Base-by-base conservation (phyloP, 1,140 invertebrate genomes). In the Papilio glaucus region DNA sequence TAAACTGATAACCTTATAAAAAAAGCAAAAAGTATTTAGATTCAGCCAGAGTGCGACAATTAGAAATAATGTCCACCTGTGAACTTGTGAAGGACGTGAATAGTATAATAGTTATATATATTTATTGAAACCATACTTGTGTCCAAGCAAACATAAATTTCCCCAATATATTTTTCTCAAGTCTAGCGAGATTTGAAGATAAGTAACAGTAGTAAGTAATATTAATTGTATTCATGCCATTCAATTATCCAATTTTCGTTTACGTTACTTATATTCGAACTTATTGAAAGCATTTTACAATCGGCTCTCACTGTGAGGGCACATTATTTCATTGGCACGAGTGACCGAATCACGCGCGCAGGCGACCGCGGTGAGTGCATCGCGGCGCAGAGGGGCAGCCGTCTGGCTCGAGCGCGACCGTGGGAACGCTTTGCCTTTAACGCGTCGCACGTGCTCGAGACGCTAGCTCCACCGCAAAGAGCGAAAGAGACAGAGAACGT, bases 401-500 rank as follows among this genome's bases (percentile, higher is more conserved):
- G 81, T 80, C 80, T 84, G 81, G 80, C 82, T 82, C 84, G 84
- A 86, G 87, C 84, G 71, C 76, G 85, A 92, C 89, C 90, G 89
- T 92, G 90, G 90, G 89, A 92, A 92, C 87, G 88, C 78, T 88
- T 85, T 90, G 90, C 88, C 90, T 91, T 92, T 92, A 92, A 91
- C 90, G 85, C 83, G 84, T 86, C 87, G 89, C 90, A 92, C 89
- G 90, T 92, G 90, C 90, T 91, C 85, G 74, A 80, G 81, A 84
- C 83, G 85, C 86, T 87, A 86, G 85, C 81, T 85, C 82, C 77
- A 78, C 80, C 82, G 62, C 79, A 71, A 73, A 84, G 87, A 77
- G 68, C 65, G 75, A 90, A 69, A 76, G 82, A 80, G 85, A 88
- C 75, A 61, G 67, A 77, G 29, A 26, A 74, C 61, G 65, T 62